Base-by-base conservation (phyloP, 2,113 vertebrate species). In the Tapirus terrestris region DNA sequence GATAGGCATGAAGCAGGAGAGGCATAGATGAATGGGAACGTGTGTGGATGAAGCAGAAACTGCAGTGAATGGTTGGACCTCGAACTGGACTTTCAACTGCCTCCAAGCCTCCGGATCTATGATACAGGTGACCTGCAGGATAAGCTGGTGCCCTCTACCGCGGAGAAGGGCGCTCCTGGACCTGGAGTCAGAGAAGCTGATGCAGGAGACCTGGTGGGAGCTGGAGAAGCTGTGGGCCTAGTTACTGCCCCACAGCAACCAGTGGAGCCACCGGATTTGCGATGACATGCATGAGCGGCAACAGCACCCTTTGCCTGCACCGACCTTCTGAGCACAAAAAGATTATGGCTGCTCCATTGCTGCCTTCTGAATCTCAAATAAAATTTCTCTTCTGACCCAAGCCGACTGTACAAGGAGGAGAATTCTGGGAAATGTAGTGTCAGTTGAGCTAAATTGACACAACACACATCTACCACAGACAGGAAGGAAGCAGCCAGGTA, bases 361-460 rank as follows among this genome's bases (percentile, higher is more conserved):
- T 73, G 29, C 58, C 39, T 33, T 75, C 56, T 79, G 67, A 80
- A 48, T 81, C 39, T 67, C 48, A 76, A 45, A 60, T 63, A 60
- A n/a, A 79, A 67, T 45, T 92, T 93, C 53, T 77, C 25, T 72
- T 93, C 36, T 25, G 29, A 94, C 16, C 21, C 20, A 85, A 82
- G 25, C 17, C 92, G 51, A n/a, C 18, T 20, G 17, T 17, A 5
- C 17, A 77, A 29, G 33, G 58, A 73, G 51, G 39, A 72, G 48
- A 72, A 60, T 88, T 82, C 85, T 86, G 73, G 82, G 87, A 96
- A 85, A 85, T 65, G 17, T n/a, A 73, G 77, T 82, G 27, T 39
- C 79, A 79, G 31, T 12, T 65, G 58, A 89, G 89, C 48, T 89
- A 82, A 73, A 81, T 1, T 27, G 6, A 53, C 39, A 29, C 14